Conservation (phyloP, 2,888 invertebrate genomes). For the Harmothoe impar region DNA sequence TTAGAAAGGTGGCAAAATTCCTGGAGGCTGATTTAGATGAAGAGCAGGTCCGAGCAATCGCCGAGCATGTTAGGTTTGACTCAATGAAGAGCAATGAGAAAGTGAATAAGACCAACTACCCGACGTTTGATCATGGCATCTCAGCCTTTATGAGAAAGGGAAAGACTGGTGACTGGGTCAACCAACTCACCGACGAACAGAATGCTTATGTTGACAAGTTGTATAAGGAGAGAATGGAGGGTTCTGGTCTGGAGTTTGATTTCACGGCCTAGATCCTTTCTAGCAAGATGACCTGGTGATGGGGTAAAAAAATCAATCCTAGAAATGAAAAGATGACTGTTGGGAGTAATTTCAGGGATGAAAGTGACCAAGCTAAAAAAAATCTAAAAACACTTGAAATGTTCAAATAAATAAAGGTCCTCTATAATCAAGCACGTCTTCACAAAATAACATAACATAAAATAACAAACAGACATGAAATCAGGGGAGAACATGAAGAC, state of each 20-base stretch:
- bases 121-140: not conserved
- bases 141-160: conserved; percentile 58
- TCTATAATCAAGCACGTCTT: no score
- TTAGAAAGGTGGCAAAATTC: conserved; percentile 12
- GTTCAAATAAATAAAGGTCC: no score
- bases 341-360: no score
- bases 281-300: no score
- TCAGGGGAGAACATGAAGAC: no score
- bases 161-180: conserved; percentile 48
- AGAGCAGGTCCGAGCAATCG: not conserved
- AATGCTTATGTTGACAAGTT: conserved; percentile 26
- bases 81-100: conserved; percentile 21
- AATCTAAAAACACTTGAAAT: no score
- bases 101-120: not conserved
- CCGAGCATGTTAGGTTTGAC: conserved; percentile 12
- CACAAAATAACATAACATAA: no score
- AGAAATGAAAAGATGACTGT: no score
- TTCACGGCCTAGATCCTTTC: not conserved
- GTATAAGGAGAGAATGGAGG: conserved; percentile 17
- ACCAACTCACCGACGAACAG: no score
- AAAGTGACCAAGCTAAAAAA: no score
- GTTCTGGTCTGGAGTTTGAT: conserved; percentile 10
- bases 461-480: no score
- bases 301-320: no score
- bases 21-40: not conserved